Percentiles rank a stretch among this genome's conserved stretches.
phyloP scores from a whole-genome alignment of 2,113 vertebrate species.

The Zeus faber region DNA sequence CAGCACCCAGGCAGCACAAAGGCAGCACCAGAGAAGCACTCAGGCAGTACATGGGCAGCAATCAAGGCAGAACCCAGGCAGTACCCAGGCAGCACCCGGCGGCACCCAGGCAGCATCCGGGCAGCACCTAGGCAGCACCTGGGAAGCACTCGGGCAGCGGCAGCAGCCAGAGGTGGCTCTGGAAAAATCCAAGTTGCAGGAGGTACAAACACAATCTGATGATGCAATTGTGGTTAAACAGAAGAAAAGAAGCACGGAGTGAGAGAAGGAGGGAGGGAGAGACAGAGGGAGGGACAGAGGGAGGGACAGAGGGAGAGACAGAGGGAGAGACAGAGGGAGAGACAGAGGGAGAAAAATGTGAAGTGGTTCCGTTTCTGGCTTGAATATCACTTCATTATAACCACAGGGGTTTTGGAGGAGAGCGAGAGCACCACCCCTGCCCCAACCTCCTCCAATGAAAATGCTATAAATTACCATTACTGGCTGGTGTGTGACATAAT shows the following conservation, averaged over 20 bases:
- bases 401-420: conserved; percentile 22
- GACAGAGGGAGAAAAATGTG: conserved; percentile 21
- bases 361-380: conserved; percentile 38
- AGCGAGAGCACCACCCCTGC: conserved; percentile 24
- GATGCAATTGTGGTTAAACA: conserved; percentile 54
- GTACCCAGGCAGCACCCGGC: not conserved
- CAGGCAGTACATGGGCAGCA: not conserved
- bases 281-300: conserved; percentile 4
- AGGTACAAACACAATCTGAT: conserved; percentile 49
- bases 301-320: conserved; percentile 16
- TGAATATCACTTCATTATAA: conserved; percentile 54
- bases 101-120: not conserved
- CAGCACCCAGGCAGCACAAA: not conserved
- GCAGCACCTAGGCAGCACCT: not conserved
- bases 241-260: conserved; percentile 15
- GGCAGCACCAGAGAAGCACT: conserved; percentile 20
- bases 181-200: conserved; percentile 39
- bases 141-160: too few species aligned
- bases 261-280: conserved; percentile 19
- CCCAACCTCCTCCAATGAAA: conserved; percentile 40
- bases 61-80: not conserved
- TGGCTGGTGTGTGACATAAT: conserved; percentile 42
- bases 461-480: conserved; percentile 44
- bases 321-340: conserved; percentile 15
- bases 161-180: conserved; percentile 61